A percentile compares a stretch with the other conserved stretches of the same genome.
Evolutionary conservation across 2,888 invertebrate species (phyloP).

Genomic region (Drosophila aldrichi): DNA sequence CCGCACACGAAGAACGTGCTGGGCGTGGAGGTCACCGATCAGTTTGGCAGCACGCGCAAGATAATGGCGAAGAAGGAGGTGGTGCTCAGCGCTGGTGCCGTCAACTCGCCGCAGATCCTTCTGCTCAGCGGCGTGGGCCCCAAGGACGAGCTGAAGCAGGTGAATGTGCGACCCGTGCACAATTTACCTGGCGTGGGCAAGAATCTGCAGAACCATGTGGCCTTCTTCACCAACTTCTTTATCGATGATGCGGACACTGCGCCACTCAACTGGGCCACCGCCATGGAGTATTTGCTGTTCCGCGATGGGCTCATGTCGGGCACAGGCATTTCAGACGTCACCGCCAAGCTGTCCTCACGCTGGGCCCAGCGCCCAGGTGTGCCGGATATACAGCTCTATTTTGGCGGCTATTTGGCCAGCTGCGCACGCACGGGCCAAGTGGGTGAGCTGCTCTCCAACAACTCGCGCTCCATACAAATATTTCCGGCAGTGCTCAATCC

Average conservation of each 20-base stretch:
- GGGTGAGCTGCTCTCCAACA: conserved; percentile 90
- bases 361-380: conserved; percentile 91
- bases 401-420: conserved; percentile 94
- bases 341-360: conserved; percentile 92
- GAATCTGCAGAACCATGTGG: conserved; percentile 95
- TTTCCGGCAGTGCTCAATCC: conserved; percentile 94
- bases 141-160: conserved; percentile 88
- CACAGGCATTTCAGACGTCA: conserved; percentile 94
- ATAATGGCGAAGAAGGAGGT: conserved; percentile 93
- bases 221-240: conserved; percentile 91
- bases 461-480: conserved; percentile 89
- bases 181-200: conserved; percentile 92
- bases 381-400: conserved; percentile 95
- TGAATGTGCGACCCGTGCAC: conserved; percentile 89
- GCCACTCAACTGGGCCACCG: conserved; percentile 95
- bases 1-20: conserved; percentile 90
- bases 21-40: conserved; percentile 89
- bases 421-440: conserved; percentile 95
- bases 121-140: conserved; percentile 96
- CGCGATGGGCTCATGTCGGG: conserved; percentile 96
- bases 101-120: conserved; percentile 97
- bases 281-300: conserved; percentile 95
- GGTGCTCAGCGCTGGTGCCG: conserved; percentile 91
- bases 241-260: conserved; percentile 94
- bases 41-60: conserved; percentile 86